Evolutionary conservation across 2,113 vertebrate genomes (phyloP), one percentile per base, ranked within the genome.

Genomic region (Callipepla californica): DNA sequence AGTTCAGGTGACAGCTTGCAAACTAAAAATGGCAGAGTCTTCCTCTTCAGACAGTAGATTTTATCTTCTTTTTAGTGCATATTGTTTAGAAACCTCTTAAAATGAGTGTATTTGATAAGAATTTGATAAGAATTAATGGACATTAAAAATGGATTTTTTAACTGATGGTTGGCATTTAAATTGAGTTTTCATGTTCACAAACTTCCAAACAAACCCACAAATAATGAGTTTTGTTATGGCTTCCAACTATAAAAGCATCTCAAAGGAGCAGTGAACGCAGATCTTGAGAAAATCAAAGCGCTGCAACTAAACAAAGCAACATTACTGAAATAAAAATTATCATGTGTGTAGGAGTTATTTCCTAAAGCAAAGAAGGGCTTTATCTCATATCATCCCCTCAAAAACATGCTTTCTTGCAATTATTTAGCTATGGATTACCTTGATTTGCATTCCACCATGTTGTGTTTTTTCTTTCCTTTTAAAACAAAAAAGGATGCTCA

Each of bases 21-120:
- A 90, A 85, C n/a, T 68, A 40, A 70, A 93, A 92, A 91, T 45
- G 89, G 32, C 45, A 89, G 48, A 94, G n/a, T 23, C 44, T 85
- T 93, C 17, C 23, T 80, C 47, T 92, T 93, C 89, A 90, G 12
- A 69, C 28, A 51, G 65, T 55, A 87, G 38, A 63, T 84, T 85
- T 90, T 81, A 73, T 66, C n/a, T 65, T 20, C 2, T 81, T 77
- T 79, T 70, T 75, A 85, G 16, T n/a, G 34, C 9, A 50, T 23
- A 32, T 0, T 19, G 2, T 58, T 82, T 28, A 67, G 92, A n/a
- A 1, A 0, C 48, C 14, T 57, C 87, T 51, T 68, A 66, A 69
- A 72, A 4, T 72, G 25, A 16, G 1, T 2, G 82, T n/a, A 72
- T 84, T 80, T 80, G 7, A 62, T 76, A 34, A 7, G 14, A 68